Conservation (phyloP, 2,888 invertebrate species). For the Diadegma fenestrale region DNA sequence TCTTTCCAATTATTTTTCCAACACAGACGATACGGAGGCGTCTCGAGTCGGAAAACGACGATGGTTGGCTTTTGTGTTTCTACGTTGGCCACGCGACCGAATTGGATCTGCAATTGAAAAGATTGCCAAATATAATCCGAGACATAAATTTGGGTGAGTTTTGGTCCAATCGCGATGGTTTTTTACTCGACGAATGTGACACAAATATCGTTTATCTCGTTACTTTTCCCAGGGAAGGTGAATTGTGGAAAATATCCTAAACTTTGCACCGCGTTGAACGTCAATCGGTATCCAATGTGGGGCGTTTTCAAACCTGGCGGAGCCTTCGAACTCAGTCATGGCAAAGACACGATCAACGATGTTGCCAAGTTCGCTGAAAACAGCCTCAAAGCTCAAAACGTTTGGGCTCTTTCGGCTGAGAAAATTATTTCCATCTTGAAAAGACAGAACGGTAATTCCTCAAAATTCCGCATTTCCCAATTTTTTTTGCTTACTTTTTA, state of each 20-base stretch:
- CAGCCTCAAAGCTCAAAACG: slow-evolving; percentile 86
- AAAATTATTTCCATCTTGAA: slow-evolving; percentile 87
- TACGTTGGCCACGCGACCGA: slow-evolving; percentile 86
- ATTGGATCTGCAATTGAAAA: slow-evolving; percentile 87
- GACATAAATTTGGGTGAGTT: slow-evolving; percentile 86
- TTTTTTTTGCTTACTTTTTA: background rate
- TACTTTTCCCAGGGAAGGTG: slow-evolving; percentile 86
- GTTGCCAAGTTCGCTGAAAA: slow-evolving; percentile 89
- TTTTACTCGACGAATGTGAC: background rate
- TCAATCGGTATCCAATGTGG: slow-evolving; percentile 89
- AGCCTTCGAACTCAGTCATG: slow-evolving; percentile 91
- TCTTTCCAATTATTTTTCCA: background rate
- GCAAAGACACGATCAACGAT: slow-evolving; percentile 87
- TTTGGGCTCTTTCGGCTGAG: slow-evolving; percentile 88
- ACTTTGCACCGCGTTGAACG: slow-evolving; percentile 87
- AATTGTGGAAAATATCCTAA: slow-evolving; percentile 87
- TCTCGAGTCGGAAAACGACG: slow-evolving; percentile 78
- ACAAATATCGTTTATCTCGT: background rate
- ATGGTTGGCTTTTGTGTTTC: slow-evolving; percentile 87
- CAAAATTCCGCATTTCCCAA: background rate
- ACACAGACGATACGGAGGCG: slow-evolving; percentile 78
- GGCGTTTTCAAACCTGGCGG: slow-evolving; percentile 91
- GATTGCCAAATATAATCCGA: slow-evolving; percentile 87
- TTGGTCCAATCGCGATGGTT: background rate
- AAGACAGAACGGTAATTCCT: slow-evolving; percentile 72